A percentile compares a stretch with the other conserved stretches of the same genome.
These are phyloP conservation scores for Zaprionus inermis DNA, from an alignment of 1,140 invertebrate genomes.

Conservation along the genomic window DNA sequence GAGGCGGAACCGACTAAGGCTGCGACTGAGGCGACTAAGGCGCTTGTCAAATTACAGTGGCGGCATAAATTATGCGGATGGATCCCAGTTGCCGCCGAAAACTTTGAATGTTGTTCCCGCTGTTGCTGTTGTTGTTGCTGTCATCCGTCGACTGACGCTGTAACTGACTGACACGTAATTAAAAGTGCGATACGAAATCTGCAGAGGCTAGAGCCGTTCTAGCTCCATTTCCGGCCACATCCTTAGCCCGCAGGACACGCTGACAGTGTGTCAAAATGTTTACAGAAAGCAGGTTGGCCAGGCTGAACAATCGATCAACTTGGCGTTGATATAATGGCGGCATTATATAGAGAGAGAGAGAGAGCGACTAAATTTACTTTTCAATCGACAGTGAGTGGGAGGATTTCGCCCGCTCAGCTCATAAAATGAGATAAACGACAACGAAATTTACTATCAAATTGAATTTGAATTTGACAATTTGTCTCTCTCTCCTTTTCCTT, in stretches of 20 bases:
- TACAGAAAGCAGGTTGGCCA: not conserved
- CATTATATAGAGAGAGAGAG: not conserved
- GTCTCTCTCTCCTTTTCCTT: conserved; percentile 44
- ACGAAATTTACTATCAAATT: conserved; percentile 78
- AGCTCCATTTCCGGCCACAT: not conserved
- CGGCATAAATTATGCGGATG: conserved; percentile 48
- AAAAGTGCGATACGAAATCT: conserved; percentile 53
- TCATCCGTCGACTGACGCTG: conserved; percentile 56
- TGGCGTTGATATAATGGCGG: conserved; percentile 14
- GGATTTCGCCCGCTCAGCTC: conserved; percentile 1
- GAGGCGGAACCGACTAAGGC: not conserved
- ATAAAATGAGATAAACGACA: conserved; percentile 79
- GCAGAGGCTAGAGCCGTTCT: conserved; percentile 3
- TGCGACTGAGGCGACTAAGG: not conserved
- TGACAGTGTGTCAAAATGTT: conserved; percentile 40
- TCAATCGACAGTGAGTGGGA: not conserved
- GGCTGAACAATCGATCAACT: conserved; percentile 40
- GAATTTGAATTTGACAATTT: conserved; percentile 81
- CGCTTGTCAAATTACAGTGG: conserved; percentile 45
- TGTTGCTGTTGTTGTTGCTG: conserved; percentile 26
- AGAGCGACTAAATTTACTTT: not conserved
- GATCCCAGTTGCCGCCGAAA: conserved; percentile 17
- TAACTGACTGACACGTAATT: conserved; percentile 72
- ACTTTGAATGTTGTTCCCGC: conserved; percentile 55
- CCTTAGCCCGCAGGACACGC: not conserved